Conservation (phyloP, 2,888 invertebrate species). For the Camponotus fellah region DNA sequence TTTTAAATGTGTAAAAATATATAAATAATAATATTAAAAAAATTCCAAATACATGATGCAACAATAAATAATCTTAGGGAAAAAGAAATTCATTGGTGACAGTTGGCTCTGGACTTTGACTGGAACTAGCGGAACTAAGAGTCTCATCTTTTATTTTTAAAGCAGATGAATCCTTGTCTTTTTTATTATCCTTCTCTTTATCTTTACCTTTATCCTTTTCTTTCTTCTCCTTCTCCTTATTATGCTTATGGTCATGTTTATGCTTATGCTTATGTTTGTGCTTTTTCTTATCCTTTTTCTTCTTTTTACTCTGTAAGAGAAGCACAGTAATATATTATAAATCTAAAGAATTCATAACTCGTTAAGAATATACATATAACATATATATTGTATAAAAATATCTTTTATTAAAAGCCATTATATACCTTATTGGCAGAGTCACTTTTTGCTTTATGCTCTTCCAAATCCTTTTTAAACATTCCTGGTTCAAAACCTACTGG, state of each 20-base stretch:
- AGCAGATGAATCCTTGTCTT: slow-evolving; percentile 87
- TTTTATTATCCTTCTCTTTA: slow-evolving; percentile 87
- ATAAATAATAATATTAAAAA: slow-evolving; percentile 46
- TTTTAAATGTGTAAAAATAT: slow-evolving; percentile 62
- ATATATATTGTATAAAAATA: not conserved
- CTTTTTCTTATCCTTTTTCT: slow-evolving; percentile 96
- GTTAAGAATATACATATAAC: slow-evolving; percentile 31
- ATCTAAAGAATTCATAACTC: slow-evolving; percentile 1
- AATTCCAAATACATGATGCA: not conserved
- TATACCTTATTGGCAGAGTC: slow-evolving; percentile 87
- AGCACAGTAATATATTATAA: slow-evolving; percentile 13
- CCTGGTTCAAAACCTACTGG: slow-evolving; percentile 94
- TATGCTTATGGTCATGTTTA: slow-evolving; percentile 87
- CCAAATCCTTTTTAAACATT: slow-evolving; percentile 90
- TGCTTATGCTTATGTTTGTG: slow-evolving; percentile 92
- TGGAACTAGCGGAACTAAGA: slow-evolving; percentile 92
- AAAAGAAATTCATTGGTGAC: slow-evolving; percentile 81
- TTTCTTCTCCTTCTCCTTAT: slow-evolving; percentile 90
- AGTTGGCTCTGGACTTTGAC: slow-evolving; percentile 90
- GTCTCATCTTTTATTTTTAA: slow-evolving; percentile 91
- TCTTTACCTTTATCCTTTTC: slow-evolving; percentile 87
- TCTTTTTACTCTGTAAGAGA: slow-evolving; percentile 87
- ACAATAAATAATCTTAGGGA: slow-evolving; percentile 67
- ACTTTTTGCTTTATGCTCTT: slow-evolving; percentile 87
- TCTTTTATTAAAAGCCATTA: not conserved